Conservation (phyloP, 2,888 invertebrate species). For the Cyaniris semiargus region DNA sequence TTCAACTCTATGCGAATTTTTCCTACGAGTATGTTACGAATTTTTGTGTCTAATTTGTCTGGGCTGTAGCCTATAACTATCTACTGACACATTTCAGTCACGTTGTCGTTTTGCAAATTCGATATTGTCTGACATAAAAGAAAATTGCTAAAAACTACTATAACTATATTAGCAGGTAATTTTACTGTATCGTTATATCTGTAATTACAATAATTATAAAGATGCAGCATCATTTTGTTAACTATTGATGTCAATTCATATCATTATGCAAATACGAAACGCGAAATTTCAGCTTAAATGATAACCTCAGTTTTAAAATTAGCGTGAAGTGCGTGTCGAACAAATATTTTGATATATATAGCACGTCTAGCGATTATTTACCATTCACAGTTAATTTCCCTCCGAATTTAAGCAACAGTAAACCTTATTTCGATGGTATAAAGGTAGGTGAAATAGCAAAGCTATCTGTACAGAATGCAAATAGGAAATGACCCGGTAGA, state of each 20-base stretch:
- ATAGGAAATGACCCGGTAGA: slow-evolving; percentile 32
- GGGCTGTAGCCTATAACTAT: too few species aligned
- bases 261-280: slow-evolving; percentile 9
- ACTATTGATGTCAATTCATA: not conserved
- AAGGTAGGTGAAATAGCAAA: not conserved
- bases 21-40: too few species aligned
- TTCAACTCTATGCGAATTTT: too few species aligned
- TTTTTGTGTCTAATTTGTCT: too few species aligned
- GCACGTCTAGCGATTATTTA: slow-evolving; percentile 12
- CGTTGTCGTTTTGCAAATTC: too few species aligned
- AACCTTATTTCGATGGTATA: not conserved
- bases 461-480: not conserved
- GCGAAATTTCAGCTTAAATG: slow-evolving; percentile 9
- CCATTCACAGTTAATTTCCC: not conserved
- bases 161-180: too few species aligned
- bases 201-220: too few species aligned
- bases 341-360: slow-evolving; percentile 29
- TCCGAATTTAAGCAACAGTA: not conserved
- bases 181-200: too few species aligned
- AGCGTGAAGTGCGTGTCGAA: slow-evolving; percentile 15
- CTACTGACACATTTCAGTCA: too few species aligned
- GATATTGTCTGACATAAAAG: too few species aligned
- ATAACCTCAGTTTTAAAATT: slow-evolving; percentile 14
- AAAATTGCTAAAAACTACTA: too few species aligned
- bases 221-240: not conserved